Percentiles rank a stretch among this genome's conserved stretches.
These are phyloP conservation scores for Coregonus suidteri DNA, from an alignment of 2,797 vertebrate genomes.

Conservation along the genomic window DNA sequence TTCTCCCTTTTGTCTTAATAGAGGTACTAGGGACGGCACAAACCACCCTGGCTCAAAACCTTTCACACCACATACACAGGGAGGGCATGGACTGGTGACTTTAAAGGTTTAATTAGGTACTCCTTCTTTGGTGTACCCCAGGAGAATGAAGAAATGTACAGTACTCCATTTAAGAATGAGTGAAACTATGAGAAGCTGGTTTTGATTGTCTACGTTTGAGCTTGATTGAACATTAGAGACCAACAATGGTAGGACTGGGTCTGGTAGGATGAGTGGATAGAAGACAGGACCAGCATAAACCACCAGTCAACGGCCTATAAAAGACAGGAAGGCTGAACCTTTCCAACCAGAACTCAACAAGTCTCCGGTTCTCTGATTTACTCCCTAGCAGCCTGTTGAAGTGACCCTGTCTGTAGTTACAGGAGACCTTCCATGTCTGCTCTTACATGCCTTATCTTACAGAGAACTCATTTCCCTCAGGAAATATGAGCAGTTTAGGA, in stretches of 20 bases:
- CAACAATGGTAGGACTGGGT: neutral
- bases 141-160: neutral
- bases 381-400: neutral
- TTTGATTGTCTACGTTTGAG: neutral
- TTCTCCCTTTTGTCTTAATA: conserved; percentile 32
- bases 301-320: conserved; percentile 1
- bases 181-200: neutral
- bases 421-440: conserved; percentile 5
- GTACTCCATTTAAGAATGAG: neutral
- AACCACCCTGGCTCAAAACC: neutral
- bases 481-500: conserved; percentile 23
- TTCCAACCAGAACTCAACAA: conserved; percentile 6
- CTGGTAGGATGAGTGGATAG: neutral
- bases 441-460: neutral
- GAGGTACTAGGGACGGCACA: conserved; percentile 14
- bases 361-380: neutral
- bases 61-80: conserved; percentile 17
- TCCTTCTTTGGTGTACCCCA: conserved; percentile 6
- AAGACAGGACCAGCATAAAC: neutral
- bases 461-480: conserved; percentile 22
- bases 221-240: neutral
- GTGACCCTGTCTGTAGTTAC: neutral
- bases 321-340: neutral
- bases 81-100: conserved; percentile 7
- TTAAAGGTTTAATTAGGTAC: conserved; percentile 18